Evolutionary conservation across 1,140 invertebrate species (phyloP).

Genomic region (Brachionus koreanus): DNA sequence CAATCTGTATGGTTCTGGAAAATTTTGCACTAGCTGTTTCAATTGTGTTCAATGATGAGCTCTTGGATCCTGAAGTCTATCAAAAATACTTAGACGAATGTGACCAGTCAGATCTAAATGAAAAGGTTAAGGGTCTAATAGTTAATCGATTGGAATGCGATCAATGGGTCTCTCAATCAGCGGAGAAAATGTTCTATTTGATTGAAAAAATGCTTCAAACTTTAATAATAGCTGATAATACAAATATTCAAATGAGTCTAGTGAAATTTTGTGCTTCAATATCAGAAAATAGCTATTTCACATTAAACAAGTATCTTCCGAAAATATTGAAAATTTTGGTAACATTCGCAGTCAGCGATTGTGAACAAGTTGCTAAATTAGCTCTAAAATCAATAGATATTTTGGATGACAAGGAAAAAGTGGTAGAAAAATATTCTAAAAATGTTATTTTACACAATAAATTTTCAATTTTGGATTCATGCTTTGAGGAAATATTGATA

Average conservation of each 20-base stretch:
- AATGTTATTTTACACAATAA: neutral
- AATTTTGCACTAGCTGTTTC: neutral
- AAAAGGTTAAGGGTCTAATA: neutral
- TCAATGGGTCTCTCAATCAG: neutral
- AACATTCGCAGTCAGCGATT: neutral
- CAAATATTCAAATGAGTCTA: neutral
- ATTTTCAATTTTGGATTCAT: conserved; percentile 9
- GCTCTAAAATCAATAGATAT: neutral
- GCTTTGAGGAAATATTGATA: conserved; percentile 19
- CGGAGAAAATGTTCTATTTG: conserved; percentile 33
- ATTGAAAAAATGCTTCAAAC: conserved; percentile 19
- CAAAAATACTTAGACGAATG: neutral
- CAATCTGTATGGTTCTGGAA: neutral
- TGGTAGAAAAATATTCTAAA: neutral
- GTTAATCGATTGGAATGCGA: neutral
- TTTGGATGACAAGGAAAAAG: neutral
- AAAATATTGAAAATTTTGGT: neutral
- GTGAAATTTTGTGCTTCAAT: neutral
- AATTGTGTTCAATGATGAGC: conserved; percentile 19
- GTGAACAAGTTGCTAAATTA: neutral
- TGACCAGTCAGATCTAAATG: neutral
- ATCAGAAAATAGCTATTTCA: neutral
- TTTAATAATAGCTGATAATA: neutral
- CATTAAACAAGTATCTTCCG: conserved; percentile 14
- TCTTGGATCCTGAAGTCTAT: neutral